phyloP scores from a whole-genome alignment of 2,888 invertebrate species.

The Laothoe populi region DNA sequence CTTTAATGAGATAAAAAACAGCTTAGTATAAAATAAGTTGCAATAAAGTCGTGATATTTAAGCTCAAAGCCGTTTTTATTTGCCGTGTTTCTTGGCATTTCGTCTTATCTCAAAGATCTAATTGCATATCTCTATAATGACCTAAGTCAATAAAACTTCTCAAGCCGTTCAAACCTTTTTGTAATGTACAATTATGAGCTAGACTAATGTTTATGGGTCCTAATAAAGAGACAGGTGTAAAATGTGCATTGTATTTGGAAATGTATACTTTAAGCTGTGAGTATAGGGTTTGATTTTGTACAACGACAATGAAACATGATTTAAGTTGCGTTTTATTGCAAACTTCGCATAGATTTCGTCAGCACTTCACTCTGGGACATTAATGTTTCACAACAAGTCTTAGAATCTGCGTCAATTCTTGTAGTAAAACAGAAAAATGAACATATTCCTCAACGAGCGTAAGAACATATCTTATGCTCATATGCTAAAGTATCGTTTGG shows the following conservation, averaged over 20 bases:
- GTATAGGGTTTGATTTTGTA: constrained; percentile 55
- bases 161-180: constrained; percentile 61
- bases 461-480: no score
- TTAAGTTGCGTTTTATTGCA: constrained; percentile 64
- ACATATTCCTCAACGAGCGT: neutral
- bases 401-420: constrained; percentile 41
- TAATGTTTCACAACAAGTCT: constrained; percentile 4
- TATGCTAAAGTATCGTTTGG: no score
- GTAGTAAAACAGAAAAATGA: constrained; percentile 41
- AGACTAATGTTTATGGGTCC: constrained; percentile 76
- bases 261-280: constrained; percentile 47
- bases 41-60: constrained; percentile 58
- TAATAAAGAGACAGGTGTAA: constrained; percentile 72
- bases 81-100: constrained; percentile 67
- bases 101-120: constrained; percentile 69
- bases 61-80: constrained; percentile 56
- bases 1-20: constrained; percentile 13
- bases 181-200: constrained; percentile 57
- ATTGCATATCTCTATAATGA: constrained; percentile 66
- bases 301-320: constrained; percentile 45
- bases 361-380: constrained; percentile 43
- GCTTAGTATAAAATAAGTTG: constrained; percentile 4
- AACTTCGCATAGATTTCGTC: constrained; percentile 64
- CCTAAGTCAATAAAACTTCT: constrained; percentile 55
- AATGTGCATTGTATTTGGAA: constrained; percentile 47